These are phyloP conservation scores for Muscicapa adusta DNA, from an alignment of 2,113 vertebrate species.

Conservation along the genomic window DNA sequence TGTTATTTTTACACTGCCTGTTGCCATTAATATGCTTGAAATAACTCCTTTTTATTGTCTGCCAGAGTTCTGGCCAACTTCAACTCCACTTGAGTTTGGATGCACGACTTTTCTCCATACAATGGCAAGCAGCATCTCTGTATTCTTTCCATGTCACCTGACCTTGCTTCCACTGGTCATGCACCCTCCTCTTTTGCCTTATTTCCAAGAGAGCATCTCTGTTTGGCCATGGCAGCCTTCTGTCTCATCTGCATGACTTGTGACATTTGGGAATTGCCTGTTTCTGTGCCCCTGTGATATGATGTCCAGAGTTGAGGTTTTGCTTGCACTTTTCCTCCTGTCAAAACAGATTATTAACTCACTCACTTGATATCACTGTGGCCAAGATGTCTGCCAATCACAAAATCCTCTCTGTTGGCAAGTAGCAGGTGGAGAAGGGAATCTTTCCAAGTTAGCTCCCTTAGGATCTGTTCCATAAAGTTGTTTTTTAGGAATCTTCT, in stretches of 20 bases:
- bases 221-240: neutral
- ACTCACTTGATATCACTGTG: rapidly evolving
- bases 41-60: neutral
- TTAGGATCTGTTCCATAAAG: neutral
- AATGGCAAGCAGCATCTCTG: neutral
- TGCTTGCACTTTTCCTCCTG: neutral
- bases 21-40: neutral
- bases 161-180: neutral
- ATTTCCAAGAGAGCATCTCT: neutral
- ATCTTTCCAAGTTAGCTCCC: neutral
- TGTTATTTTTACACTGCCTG: neutral
- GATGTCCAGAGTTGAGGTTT: neutral
- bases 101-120: neutral
- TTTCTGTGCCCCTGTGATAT: rapidly evolving
- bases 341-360: rapidly evolving
- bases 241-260: neutral
- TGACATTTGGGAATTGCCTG: neutral
- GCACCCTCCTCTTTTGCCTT: neutral
- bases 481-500: neutral
- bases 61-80: neutral
- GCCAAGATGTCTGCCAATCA: neutral
- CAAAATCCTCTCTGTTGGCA: neutral
- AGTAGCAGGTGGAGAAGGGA: neutral
- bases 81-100: neutral
- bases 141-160: neutral